Conservation (phyloP, 2,797 vertebrate genomes). For the Schizothorax lantsangensis region DNA sequence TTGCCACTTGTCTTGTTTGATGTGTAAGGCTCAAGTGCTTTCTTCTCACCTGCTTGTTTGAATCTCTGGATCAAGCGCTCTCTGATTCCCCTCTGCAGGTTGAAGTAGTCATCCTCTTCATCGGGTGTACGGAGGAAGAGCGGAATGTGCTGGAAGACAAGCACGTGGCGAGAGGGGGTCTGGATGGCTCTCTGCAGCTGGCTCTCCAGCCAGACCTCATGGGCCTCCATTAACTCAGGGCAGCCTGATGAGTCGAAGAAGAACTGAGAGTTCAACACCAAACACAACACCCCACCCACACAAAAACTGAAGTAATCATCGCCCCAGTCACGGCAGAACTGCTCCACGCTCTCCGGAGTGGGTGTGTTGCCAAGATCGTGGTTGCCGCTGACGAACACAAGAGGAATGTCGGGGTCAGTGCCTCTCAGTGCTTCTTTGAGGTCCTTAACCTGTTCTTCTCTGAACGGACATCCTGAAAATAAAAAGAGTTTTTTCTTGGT, state of each 20-base stretch:
- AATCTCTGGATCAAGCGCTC: constrained; percentile 85
- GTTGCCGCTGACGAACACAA: constrained; percentile 96
- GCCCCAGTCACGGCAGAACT: constrained; percentile 88
- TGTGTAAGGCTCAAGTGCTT: constrained; percentile 2
- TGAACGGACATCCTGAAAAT: constrained; percentile 81
- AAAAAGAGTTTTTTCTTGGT: constrained; percentile 15
- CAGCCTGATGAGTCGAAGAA: constrained; percentile 86
- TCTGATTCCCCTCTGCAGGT: constrained; percentile 82
- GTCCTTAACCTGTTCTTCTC: constrained; percentile 86
- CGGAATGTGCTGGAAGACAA: constrained; percentile 97
- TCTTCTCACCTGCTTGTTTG: constrained; percentile 82
- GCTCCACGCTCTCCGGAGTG: constrained; percentile 80
- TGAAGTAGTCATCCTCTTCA: constrained; percentile 94
- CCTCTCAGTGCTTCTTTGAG: constrained; percentile 82
- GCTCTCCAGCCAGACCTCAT: constrained; percentile 89
- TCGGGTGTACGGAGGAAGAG: constrained; percentile 84
- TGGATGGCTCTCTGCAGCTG: constrained; percentile 81
- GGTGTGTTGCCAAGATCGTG: constrained; percentile 93
- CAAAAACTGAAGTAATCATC: constrained; percentile 98
- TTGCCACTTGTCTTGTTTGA: not conserved
- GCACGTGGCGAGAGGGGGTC: constrained; percentile 79
- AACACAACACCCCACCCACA: constrained; percentile 91
- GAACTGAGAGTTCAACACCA: constrained; percentile 96
- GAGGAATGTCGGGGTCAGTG: constrained; percentile 82
- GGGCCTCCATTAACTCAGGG: constrained; percentile 82